These are phyloP conservation scores for Labeo rohita DNA, from an alignment of 2,113 vertebrate genomes.

Conservation along the genomic window DNA sequence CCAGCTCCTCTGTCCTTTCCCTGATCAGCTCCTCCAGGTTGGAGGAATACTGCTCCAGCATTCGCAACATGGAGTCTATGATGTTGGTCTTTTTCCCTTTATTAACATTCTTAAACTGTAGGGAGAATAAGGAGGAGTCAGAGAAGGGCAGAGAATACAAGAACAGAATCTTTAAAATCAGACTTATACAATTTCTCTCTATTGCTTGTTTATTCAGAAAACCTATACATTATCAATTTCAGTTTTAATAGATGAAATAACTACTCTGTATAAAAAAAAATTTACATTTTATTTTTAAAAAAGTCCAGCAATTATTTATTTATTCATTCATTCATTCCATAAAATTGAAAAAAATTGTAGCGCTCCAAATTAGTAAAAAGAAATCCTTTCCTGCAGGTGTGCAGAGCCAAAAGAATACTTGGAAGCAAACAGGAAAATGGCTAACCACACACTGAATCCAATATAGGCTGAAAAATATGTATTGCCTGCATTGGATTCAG, in stretches of 20 bases:
- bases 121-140: not conserved
- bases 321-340: too few relatives aligned
- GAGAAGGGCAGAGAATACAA: not conserved
- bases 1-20: conserved; percentile 81
- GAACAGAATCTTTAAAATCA: not conserved
- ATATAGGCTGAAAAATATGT: too few relatives aligned
- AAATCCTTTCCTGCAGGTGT: too few relatives aligned
- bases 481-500: too few relatives aligned
- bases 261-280: not conserved
- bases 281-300: too few relatives aligned
- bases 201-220: not conserved
- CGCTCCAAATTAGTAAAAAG: too few relatives aligned
- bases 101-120: conserved; percentile 73
- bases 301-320: too few relatives aligned
- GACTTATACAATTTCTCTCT: not conserved
- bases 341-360: too few relatives aligned
- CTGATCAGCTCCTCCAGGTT: conserved; percentile 83
- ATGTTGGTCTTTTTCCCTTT: conserved; percentile 75
- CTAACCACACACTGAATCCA: too few relatives aligned
- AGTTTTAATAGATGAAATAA: not conserved
- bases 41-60: conserved; percentile 81
- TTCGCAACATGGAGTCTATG: conserved; percentile 73
- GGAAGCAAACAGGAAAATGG: too few relatives aligned
- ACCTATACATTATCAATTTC: not conserved
- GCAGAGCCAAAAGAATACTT: too few relatives aligned